These are phyloP conservation scores for Cataglyphis altisquamis DNA, from an alignment of 2,888 invertebrate species.

Conservation along the genomic window DNA sequence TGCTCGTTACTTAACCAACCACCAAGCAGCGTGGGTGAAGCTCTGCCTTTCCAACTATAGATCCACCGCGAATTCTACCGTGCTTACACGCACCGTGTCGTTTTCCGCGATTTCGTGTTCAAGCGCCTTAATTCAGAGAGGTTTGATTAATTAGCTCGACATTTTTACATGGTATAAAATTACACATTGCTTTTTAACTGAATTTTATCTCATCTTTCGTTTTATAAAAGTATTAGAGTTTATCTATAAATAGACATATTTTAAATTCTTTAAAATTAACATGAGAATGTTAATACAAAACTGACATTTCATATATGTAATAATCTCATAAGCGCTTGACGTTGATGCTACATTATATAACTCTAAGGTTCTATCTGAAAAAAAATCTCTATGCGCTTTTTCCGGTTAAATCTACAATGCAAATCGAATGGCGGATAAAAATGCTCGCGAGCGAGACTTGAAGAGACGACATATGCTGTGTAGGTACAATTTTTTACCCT, in stretches of 20 bases:
- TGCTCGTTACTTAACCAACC: constrained; percentile 77
- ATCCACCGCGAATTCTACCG: constrained; percentile 54
- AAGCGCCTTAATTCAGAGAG: constrained; percentile 68
- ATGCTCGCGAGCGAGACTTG: constrained; percentile 72
- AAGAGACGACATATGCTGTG: constrained; percentile 78
- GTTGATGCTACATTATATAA: constrained; percentile 69
- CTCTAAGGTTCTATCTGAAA: constrained; percentile 73
- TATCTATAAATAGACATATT: constrained; percentile 14
- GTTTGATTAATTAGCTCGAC: constrained; percentile 68
- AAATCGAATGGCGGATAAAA: constrained; percentile 77
- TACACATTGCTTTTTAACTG: constrained; percentile 45
- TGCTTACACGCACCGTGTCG: constrained; percentile 66
- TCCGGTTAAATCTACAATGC: constrained; percentile 82
- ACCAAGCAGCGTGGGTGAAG: constrained; percentile 69
- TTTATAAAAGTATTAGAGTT: background rate
- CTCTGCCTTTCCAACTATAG: constrained; percentile 61
- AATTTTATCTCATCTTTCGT: constrained; percentile 23
- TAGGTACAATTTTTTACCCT: constrained; percentile 60
- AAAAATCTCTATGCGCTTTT: constrained; percentile 75
- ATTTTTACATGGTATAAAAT: constrained; percentile 62
- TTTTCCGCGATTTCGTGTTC: constrained; percentile 66
- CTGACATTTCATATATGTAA: background rate
- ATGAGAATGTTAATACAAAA: background rate
- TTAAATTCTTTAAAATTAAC: background rate
- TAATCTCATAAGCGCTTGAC: constrained; percentile 15